These are phyloP conservation scores for Sthenelais limicola DNA, from an alignment of 2,888 invertebrate genomes.

Conservation along the genomic window DNA sequence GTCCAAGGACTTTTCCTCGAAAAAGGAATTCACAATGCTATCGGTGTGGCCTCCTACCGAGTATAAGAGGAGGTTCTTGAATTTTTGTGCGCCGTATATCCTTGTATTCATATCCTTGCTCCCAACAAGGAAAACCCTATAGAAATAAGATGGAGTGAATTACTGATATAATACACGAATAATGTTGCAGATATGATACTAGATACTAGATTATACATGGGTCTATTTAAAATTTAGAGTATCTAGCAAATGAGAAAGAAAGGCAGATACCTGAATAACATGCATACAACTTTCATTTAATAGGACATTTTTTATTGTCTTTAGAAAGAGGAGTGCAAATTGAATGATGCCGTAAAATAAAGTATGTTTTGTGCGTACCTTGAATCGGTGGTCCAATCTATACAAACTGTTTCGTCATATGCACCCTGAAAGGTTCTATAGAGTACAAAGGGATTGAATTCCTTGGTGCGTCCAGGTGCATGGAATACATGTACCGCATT, in stretches of 20 bases:
- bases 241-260: no score
- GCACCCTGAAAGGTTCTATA: slow-evolving; percentile 87
- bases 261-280: no score
- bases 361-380: slow-evolving; percentile 76
- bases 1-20: slow-evolving; percentile 88
- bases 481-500: slow-evolving; percentile 84
- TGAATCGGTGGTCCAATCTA: slow-evolving; percentile 96
- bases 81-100: slow-evolving; percentile 84
- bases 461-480: slow-evolving; percentile 85
- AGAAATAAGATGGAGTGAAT: slow-evolving; percentile 46
- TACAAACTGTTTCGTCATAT: slow-evolving; percentile 85
- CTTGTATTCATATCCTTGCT: slow-evolving; percentile 90
- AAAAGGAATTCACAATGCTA: slow-evolving; percentile 87
- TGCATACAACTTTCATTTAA: no score
- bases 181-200: not conserved
- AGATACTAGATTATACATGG: not conserved
- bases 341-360: no score
- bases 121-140: slow-evolving; percentile 88
- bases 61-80: slow-evolving; percentile 83
- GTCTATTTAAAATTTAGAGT: not conserved
- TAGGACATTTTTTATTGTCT: no score
- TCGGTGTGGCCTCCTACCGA: slow-evolving; percentile 89
- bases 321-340: no score
- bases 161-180: not conserved
- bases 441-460: slow-evolving; percentile 91